Evolutionary conservation across 2,797 vertebrate genomes (phyloP).

Genomic region (Anguilla obscura): DNA sequence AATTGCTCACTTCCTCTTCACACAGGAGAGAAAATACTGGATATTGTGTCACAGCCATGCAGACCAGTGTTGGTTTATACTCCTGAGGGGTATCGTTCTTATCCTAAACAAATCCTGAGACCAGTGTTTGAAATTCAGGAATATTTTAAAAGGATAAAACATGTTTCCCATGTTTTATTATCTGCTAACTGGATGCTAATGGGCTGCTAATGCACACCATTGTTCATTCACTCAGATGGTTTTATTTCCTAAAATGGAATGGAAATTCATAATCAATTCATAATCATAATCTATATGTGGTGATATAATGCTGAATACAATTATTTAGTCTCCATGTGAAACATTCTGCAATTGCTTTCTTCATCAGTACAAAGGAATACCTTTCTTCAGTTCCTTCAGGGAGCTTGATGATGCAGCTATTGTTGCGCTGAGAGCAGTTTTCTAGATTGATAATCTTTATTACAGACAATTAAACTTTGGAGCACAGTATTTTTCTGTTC

Average conservation of each 20-base stretch:
- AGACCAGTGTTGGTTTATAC: neutral
- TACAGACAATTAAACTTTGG: neutral
- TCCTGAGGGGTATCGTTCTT: neutral
- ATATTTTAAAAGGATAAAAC: neutral
- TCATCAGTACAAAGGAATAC: neutral
- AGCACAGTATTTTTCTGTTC: neutral
- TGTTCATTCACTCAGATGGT: neutral
- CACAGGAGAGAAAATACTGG: neutral
- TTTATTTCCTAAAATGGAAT: neutral
- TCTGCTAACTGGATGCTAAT: neutral
- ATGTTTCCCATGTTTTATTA: neutral
- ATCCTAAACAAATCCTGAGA: neutral
- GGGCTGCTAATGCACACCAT: neutral
- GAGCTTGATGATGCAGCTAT: neutral
- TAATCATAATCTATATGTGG: neutral
- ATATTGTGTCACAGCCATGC: neutral
- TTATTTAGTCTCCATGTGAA: neutral
- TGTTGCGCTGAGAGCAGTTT: neutral
- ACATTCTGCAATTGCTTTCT: neutral
- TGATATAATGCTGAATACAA: neutral
- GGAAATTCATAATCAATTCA: neutral
- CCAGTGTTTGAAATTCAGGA: neutral
- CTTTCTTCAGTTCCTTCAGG: neutral
- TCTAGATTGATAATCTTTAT: neutral
- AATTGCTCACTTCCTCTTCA: conserved; percentile 29